phyloP scores from a whole-genome alignment of 1,140 invertebrate species.

The Dryas iulia region DNA sequence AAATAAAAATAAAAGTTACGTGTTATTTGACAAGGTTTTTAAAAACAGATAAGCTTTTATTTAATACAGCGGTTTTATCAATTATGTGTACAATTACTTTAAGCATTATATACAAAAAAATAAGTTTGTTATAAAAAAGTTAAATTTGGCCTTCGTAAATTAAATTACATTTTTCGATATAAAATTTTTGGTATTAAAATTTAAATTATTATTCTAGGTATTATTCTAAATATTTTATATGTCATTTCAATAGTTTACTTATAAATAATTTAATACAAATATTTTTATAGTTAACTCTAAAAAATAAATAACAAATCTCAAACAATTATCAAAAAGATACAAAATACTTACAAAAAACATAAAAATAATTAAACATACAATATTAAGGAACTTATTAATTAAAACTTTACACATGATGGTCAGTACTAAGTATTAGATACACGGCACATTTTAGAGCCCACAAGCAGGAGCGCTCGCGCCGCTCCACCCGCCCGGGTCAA shows the following conservation, averaged over 20 bases:
- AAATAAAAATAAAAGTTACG: neutral
- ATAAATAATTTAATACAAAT: neutral
- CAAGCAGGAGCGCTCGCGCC: conserved; percentile 51
- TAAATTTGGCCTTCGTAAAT: too few relatives aligned
- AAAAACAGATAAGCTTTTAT: neutral
- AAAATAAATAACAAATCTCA: neutral
- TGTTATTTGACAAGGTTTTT: neutral
- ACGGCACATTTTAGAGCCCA: conserved; percentile 61
- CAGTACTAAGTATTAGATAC: neutral
- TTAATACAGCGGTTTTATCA: neutral
- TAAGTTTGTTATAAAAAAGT: too few relatives aligned
- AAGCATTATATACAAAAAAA: neutral
- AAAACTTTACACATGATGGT: conserved; percentile 18
- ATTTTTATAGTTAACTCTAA: neutral
- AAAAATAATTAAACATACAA: neutral
- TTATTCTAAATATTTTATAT: too few relatives aligned
- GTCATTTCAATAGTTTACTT: too few relatives aligned
- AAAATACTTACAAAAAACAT: neutral
- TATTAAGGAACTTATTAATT: conserved; percentile 2
- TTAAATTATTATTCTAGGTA: too few relatives aligned
- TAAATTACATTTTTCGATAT: too few relatives aligned
- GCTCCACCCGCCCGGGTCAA: conserved; percentile 62
- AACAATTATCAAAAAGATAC: conserved; percentile 1
- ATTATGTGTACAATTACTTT: neutral
- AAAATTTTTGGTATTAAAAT: too few relatives aligned